A percentile compares a stretch with the other conserved stretches of the same genome.
Conservation (phyloP, 2,113 vertebrate species). For the Machaerirhynchus nigripectus region DNA sequence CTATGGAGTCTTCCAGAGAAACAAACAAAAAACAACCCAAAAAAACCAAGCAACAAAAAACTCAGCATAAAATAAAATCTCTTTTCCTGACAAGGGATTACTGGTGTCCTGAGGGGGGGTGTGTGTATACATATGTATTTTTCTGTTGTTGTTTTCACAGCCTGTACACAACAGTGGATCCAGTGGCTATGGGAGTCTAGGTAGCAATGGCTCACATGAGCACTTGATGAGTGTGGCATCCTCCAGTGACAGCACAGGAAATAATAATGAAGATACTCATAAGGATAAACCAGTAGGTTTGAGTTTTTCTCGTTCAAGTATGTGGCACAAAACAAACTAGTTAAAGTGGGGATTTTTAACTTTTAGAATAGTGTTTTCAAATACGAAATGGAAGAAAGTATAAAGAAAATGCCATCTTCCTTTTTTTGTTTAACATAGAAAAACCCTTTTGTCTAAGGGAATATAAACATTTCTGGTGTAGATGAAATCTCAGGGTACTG, state of each 20-base stretch:
- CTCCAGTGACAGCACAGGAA: slow-evolving; percentile 88
- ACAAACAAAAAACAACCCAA: neutral
- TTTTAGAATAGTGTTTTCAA: neutral
- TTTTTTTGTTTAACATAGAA: neutral
- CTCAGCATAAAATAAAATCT: fast-evolving
- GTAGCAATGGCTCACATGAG: slow-evolving; percentile 91
- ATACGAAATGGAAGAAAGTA: neutral
- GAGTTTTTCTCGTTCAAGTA: neutral
- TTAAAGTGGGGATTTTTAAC: neutral
- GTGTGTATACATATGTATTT: neutral
- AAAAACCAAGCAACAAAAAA: neutral
- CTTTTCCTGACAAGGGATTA: neutral
- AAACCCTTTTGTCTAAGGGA: neutral
- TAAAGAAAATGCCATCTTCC: neutral
- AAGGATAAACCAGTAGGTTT: slow-evolving; percentile 82
- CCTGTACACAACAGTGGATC: slow-evolving; percentile 92
- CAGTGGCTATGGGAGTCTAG: slow-evolving; percentile 92
- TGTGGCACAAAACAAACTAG: neutral
- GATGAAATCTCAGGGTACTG: neutral
- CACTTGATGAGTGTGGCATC: slow-evolving; percentile 87
- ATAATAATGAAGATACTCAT: slow-evolving; percentile 74
- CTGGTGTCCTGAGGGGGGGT: neutral
- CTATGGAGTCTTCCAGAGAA: neutral
- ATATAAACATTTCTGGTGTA: neutral
- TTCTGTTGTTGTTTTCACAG: slow-evolving; percentile 61